Evolutionary conservation across 2,797 vertebrate species (phyloP).

Genomic region (Danio choprae): DNA sequence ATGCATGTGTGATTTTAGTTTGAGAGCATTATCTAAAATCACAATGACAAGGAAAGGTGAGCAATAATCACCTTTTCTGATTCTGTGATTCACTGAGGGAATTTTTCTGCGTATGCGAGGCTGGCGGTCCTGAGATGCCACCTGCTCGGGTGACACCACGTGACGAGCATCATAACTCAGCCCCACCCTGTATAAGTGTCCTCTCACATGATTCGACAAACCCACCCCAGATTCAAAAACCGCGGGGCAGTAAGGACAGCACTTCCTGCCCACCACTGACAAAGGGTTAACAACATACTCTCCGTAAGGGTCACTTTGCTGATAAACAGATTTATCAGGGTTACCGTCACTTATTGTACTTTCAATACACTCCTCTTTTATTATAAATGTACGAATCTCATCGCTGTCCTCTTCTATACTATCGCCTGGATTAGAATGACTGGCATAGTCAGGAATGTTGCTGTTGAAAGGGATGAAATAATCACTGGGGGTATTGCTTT

Average conservation of each 20-base stretch:
- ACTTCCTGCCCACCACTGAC: conserved; percentile 84
- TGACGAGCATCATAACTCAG: conserved; percentile 92
- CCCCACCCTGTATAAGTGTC: conserved; percentile 92
- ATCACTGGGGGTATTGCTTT: conserved; percentile 63
- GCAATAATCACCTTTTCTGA: conserved; percentile 85
- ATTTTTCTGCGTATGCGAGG: conserved; percentile 88
- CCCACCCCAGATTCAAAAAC: conserved; percentile 92
- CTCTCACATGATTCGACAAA: conserved; percentile 92
- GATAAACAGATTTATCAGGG: conserved; percentile 73
- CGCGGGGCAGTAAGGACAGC: conserved; percentile 90
- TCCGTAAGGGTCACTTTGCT: conserved; percentile 70
- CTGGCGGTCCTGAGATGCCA: conserved; percentile 89
- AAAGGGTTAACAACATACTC: conserved; percentile 83
- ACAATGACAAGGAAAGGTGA: conserved; percentile 41
- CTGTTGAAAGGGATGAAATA: conserved; percentile 67
- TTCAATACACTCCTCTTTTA: conserved; percentile 74
- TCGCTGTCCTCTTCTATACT: conserved; percentile 62
- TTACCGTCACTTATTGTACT: conserved; percentile 68
- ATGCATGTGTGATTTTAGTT: conserved; percentile 41
- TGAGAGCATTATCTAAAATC: conserved; percentile 31
- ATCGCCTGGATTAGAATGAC: conserved; percentile 52
- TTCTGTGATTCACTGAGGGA: conserved; percentile 76
- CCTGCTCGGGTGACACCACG: conserved; percentile 91
- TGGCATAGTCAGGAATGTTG: conserved; percentile 54
- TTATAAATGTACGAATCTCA: conserved; percentile 71